Base-by-base conservation (phyloP, 2,113 vertebrate species). In the Ceyx melanurus region DNA sequence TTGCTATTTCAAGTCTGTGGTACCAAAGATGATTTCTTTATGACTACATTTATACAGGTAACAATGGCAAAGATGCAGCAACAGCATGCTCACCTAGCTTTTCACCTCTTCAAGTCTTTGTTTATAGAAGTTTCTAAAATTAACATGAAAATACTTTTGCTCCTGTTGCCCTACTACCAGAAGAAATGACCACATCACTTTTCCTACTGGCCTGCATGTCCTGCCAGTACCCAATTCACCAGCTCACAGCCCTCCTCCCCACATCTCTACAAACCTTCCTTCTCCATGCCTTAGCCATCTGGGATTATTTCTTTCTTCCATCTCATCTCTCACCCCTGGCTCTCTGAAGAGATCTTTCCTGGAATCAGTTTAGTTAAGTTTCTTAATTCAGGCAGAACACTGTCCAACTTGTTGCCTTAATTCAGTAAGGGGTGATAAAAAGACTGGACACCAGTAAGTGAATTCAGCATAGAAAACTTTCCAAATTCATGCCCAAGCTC, bases 401-500 rank as follows among this genome's bases (percentile, higher is more conserved):
- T 50, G 48, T 81, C 54, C 81, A 84, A 65, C 70, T 70, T 70
- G 68, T 53, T 84, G 66, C 86, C 62, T n/a, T 33, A 26, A 72
- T 46, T 57, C 40, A 85, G 64, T 23, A 82, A 84, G 35, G 70
- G 76, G n/a, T 54, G 40, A 88, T 89, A 62, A 70, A 70, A 67
- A 87, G 54, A 62, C 61, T 46, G 65, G 82, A 85, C 51, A 87
- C 26, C 66, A 86, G 45, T 16, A 77, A 86, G 29, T 53, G 84
- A 81, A 86, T 86, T 86, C 53, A 4, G 80, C 62, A 58, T 57
- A 61, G 77, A 90, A 78, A 88, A 78, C 77, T 93, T 93, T 93
- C 83, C 80, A 90, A 94, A 93, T 88, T 78, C 90, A 93, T 82
- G 86, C 57, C 65, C 85, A 35, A 70, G 48, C 46, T 79, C 61